Evolutionary conservation across 1,140 invertebrate genomes (phyloP), one percentile per base, ranked within the genome.

Genomic region (Micrasema longulum): DNA sequence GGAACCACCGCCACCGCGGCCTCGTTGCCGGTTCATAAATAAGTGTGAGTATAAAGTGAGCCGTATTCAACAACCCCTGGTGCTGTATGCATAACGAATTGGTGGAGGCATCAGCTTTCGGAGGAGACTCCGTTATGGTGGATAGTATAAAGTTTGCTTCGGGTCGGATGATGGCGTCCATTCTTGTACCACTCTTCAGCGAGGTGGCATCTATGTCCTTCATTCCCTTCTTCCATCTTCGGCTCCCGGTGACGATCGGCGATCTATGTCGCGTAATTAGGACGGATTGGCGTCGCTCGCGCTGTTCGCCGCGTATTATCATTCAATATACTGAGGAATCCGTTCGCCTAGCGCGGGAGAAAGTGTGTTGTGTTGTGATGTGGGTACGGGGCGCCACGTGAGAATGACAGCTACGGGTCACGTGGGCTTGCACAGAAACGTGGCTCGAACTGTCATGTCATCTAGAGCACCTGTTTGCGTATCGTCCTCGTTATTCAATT

Each of bases 61-160:
- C 84, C 80, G 82, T 85, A 85, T 85, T 85, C 84, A 85, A 85
- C 83, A 85, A 83, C 83, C 84, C 84, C 84, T 83, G 82, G 84
- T 85, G 84, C 84, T 85, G 84, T 85, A 85, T 85, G 84, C 84
- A 85, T 85, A 85, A 85, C 84, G 83, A 85, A 85, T 84, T 83
- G 84, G 84, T 75, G 73, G 70, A 76, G 74, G 74, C 74, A 84
- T 81, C 83, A 84, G 82, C 82, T 83, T 81, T 83, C 83, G 82
- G 83, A 82, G 83, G 71, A 72, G 71, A 67, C 67, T 70, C 63
- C 62, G 67, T n/a, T 78, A 80, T 81, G 80, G 82, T 81, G 83
- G 84, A 81, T 82, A 84, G 83, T 85, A 85, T 85, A 85, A 85
- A 85, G 84, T 85, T 85, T 83, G 81, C 82, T 66, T 72, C 74